phyloP scores from a whole-genome alignment of 2,888 invertebrate species.

The Folsomia manolachei region DNA sequence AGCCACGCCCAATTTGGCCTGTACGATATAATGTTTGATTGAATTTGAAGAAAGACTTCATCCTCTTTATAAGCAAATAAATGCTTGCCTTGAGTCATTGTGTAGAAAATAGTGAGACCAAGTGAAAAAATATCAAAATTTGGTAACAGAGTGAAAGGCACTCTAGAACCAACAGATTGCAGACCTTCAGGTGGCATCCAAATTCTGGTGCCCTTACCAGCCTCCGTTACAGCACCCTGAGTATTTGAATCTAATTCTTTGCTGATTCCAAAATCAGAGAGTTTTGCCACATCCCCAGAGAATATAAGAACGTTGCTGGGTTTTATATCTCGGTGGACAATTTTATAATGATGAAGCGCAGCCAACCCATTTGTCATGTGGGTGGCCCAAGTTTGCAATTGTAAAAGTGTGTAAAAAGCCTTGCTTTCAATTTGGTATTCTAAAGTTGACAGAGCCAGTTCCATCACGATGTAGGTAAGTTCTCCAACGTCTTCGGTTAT shows the following conservation, averaged over 20 bases:
- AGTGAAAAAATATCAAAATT: neutral
- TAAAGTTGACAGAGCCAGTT: neutral
- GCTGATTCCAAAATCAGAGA: neutral
- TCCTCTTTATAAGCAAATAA: neutral
- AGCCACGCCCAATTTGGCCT: neutral
- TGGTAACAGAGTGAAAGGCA: neutral
- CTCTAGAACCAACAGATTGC: neutral
- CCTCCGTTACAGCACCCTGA: neutral
- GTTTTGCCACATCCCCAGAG: neutral
- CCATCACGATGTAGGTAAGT: neutral
- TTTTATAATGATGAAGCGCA: neutral
- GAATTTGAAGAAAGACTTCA: neutral
- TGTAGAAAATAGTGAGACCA: neutral
- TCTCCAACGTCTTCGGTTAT: constrained; percentile 5
- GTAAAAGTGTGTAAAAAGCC: neutral
- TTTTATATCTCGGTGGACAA: neutral
- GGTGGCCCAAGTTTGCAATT: neutral
- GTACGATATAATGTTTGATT: neutral
- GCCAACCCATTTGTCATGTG: neutral
- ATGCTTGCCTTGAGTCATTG: neutral
- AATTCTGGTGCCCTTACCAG: neutral
- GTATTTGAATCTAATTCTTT: neutral
- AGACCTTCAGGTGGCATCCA: neutral
- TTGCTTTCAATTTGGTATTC: neutral
- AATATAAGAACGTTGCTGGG: neutral